phyloP scores from a whole-genome alignment of 2,797 vertebrate species.

The Pantherophis vulpinus region DNA sequence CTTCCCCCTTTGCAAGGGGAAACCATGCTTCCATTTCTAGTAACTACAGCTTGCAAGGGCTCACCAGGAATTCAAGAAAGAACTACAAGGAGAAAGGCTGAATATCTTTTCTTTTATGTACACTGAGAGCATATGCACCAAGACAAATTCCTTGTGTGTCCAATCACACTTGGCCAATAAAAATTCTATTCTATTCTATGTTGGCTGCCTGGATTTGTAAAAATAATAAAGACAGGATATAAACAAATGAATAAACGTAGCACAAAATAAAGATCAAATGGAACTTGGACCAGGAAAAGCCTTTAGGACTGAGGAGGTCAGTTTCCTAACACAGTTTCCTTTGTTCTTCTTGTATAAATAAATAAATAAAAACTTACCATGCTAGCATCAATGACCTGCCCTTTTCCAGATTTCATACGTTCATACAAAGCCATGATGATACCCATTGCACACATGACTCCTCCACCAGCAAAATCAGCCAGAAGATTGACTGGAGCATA shows the following conservation, averaged over 20 bases:
- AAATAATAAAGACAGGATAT: not conserved
- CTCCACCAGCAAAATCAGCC: conserved; percentile 90
- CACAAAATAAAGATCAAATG: not conserved
- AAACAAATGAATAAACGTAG: not conserved
- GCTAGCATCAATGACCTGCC: conserved; percentile 88
- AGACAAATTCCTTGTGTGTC: too few species aligned
- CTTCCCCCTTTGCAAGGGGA: not conserved
- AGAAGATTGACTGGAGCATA: conserved; percentile 85
- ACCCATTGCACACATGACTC: conserved; percentile 85
- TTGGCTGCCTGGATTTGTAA: not conserved
- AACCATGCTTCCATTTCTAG: not conserved
- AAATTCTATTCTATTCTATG: not conserved
- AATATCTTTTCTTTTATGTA: too few species aligned
- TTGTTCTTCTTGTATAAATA: not conserved
- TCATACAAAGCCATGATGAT: conserved; percentile 86
- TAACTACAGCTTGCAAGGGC: not conserved
- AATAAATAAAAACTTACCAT: conserved; percentile 80
- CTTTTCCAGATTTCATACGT: conserved; percentile 83
- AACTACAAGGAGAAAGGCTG: not conserved
- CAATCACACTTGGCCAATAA: too few species aligned
- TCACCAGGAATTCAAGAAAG: not conserved
- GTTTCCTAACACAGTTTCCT: not conserved
- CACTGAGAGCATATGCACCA: too few species aligned
- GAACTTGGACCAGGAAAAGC: not conserved
- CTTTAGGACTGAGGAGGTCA: not conserved